A percentile compares a stretch with the other conserved stretches of the same genome.
Conservation (phyloP, 35 echinoderm and acorn worm species). For the Apostichopus californicus region DNA sequence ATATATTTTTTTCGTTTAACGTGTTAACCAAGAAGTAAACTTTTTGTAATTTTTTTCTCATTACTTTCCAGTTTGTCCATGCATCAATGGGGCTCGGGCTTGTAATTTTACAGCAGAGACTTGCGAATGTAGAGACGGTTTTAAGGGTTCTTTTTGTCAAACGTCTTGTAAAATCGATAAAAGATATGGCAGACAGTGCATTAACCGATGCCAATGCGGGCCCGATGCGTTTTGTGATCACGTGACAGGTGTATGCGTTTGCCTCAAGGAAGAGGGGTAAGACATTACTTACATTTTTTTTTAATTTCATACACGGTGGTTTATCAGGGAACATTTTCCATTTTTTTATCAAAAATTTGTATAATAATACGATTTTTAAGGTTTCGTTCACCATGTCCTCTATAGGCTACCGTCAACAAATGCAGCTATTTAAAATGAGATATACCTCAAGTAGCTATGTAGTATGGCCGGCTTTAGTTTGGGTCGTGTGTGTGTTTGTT, state of each 20-base stretch:
- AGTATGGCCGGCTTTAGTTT: too few relatives aligned
- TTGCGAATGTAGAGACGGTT: conserved; percentile 71
- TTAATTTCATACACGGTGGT: too few relatives aligned
- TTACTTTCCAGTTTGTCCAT: conserved; percentile 63
- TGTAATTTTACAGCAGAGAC: conserved; percentile 19
- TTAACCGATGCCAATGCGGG: conserved; percentile 63
- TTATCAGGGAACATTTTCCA: too few relatives aligned
- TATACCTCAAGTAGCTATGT: too few relatives aligned
- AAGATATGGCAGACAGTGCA: conserved; percentile 60
- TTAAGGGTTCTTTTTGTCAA: conserved; percentile 42
- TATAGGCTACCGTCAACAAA: too few relatives aligned
- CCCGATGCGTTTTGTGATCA: conserved; percentile 66
- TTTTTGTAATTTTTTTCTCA: not conserved
- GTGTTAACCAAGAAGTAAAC: not conserved
- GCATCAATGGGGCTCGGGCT: conserved; percentile 56
- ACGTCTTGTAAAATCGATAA: conserved; percentile 53
- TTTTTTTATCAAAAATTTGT: too few relatives aligned
- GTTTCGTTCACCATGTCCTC: too few relatives aligned
- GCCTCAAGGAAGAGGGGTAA: conserved; percentile 53
- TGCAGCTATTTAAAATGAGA: too few relatives aligned
- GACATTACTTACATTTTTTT: not conserved
- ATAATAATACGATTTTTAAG: too few relatives aligned
- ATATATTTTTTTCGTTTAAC: too few relatives aligned
- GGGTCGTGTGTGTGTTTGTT: too few relatives aligned
- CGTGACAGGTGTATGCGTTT: conserved; percentile 62